Percentiles rank a stretch among this genome's conserved stretches.
Conservation (phyloP, 2,113 vertebrate genomes). For the Megaptera novaeangliae region DNA sequence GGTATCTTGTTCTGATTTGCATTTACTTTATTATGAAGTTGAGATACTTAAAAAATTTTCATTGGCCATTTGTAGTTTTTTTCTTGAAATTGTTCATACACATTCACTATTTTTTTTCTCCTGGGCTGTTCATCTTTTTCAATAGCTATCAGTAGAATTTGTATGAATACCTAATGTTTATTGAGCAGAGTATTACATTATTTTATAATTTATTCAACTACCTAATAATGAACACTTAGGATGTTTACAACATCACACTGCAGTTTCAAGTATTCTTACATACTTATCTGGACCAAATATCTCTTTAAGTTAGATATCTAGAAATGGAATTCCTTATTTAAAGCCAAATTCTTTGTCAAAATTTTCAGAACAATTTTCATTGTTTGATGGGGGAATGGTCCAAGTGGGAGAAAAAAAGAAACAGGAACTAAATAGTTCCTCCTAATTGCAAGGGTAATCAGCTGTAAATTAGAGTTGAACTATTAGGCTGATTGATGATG, state of each 20-base stretch:
- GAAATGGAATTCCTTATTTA: neutral
- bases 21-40: neutral
- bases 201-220: slow-evolving; percentile 1
- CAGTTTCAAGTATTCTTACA: neutral
- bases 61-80: neutral
- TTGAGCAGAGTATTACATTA: neutral
- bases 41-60: neutral
- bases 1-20: neutral
- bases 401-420: neutral
- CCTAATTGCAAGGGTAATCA: neutral
- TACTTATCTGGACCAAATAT: neutral
- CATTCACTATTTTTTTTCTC: neutral
- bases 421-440: neutral
- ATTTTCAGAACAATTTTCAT: neutral
- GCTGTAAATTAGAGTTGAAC: neutral
- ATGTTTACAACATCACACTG: neutral
- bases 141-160: neutral
- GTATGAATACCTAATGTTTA: neutral
- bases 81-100: neutral
- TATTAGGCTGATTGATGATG: neutral
- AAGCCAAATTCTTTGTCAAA: neutral
- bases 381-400: neutral
- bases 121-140: neutral
- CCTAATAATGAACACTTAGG: neutral
- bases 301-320: neutral